A percentile compares a stretch with the other conserved stretches of the same genome.
phyloP scores from a whole-genome alignment of 2,797 vertebrate species.

The Ptychadena robeensis region DNA sequence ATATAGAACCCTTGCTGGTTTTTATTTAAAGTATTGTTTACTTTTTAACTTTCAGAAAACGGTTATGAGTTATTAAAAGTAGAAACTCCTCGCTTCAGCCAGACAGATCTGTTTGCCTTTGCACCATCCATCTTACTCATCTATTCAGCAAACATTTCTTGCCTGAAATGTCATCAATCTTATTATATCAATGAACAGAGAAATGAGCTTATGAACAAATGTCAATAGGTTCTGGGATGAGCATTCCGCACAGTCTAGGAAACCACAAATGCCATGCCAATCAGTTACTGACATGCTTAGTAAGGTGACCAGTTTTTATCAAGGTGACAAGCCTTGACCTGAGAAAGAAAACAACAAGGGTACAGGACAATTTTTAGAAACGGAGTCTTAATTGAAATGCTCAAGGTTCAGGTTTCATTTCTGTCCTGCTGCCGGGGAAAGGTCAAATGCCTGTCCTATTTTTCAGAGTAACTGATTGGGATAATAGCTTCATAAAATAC shows the following conservation, averaged over 20 bases:
- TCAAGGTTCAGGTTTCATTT: constrained; percentile 6
- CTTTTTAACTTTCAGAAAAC: not conserved
- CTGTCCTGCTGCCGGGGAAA: constrained; percentile 30
- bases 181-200: constrained; percentile 35
- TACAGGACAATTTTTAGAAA: not conserved
- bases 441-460: constrained; percentile 34
- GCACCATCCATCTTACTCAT: constrained; percentile 22
- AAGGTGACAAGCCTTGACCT: constrained; percentile 10
- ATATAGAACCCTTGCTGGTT: too few relatives aligned
- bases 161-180: constrained; percentile 29
- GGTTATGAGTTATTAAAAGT: not conserved
- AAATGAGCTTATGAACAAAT: constrained; percentile 41
- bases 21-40: not conserved
- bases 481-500: constrained; percentile 49
- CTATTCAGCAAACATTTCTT: constrained; percentile 21
- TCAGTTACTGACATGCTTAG: constrained; percentile 11
- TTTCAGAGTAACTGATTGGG: constrained; percentile 46
- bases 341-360: not conserved
- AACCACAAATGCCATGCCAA: constrained; percentile 22
- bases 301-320: constrained; percentile 3
- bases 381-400: constrained; percentile 22
- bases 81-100: not conserved
- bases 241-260: constrained; percentile 4
- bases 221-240: constrained; percentile 20
- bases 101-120: constrained; percentile 15